Evolutionary conservation across 2,113 vertebrate genomes (phyloP).

Genomic region (Myodes glareolus): DNA sequence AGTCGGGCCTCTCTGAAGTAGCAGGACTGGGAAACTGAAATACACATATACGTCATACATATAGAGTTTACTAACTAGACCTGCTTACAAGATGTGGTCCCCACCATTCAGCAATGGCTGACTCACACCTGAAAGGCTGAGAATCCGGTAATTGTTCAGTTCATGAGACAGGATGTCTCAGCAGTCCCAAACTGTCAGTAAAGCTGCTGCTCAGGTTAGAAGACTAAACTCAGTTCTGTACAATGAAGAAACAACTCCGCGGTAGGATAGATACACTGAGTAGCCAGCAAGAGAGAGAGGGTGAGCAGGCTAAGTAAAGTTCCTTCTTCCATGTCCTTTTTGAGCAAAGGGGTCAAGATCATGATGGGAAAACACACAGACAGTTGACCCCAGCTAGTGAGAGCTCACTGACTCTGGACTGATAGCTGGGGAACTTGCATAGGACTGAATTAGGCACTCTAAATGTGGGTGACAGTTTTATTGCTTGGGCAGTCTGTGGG

Average conservation of each 20-base stretch:
- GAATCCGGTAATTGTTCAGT: not conserved
- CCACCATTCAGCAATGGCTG: not conserved
- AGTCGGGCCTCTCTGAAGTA: too few species aligned
- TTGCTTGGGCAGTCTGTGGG: too few species aligned
- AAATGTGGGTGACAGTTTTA: too few species aligned
- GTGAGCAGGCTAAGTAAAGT: not conserved
- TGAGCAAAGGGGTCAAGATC: too few species aligned
- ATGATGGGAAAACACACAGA: too few species aligned
- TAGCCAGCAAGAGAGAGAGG: too few species aligned
- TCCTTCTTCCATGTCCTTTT: not conserved
- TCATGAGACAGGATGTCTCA: not conserved
- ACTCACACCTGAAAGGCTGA: not conserved
- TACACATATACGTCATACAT: not conserved
- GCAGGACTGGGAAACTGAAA: not conserved
- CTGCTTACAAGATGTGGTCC: not conserved
- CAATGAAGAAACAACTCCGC: not conserved
- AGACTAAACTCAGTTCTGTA: not conserved
- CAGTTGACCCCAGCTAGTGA: too few species aligned
- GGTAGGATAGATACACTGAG: too few species aligned
- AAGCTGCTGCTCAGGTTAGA: not conserved
- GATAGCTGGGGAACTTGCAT: too few species aligned
- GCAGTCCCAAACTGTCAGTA: not conserved
- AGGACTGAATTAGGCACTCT: too few species aligned
- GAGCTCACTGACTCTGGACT: too few species aligned
- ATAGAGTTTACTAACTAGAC: too few species aligned